Base-by-base conservation (phyloP, 2,888 invertebrate genomes). In the Drosophila tanythrix region DNA sequence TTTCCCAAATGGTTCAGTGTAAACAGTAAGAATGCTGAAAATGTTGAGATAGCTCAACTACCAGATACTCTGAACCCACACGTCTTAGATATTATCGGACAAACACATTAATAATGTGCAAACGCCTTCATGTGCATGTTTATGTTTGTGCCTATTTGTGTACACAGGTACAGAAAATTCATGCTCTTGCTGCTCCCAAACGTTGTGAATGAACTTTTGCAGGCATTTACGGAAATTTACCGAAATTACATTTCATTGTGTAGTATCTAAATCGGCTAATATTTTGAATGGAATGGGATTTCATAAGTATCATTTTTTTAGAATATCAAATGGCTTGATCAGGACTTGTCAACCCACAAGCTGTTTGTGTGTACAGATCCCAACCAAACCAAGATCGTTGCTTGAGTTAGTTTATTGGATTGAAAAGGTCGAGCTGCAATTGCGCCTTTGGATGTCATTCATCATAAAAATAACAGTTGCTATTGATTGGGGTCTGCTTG, bases 401-500 rank as follows among this genome's bases (percentile, higher is more conserved):
- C 21, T 33, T 27, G n/a, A 27, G 27, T 50, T 27, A 35, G 13
- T 31, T n/a, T 13, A 18, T 33, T n/a, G n/a, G 27, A 58, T 43
- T 25, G 43, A 55, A 55, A 21, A 31, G 31, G 38, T 60, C 15
- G 13, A 38, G 36, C 10, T 38, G 48, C 35, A 57, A 21, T 50
- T 40, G 48, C 25, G 35, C 38, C 31, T 40, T 31, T 15, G n/a
- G 33, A 15, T 35, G 46, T 31, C 69, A 60, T 70, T 50, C 53
- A 70, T 70, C 70, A 60, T 55, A 11, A 33, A 59, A 36, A 29
- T 58, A 38, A 25, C 70, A 70, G 70, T 58, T 67, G 70, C 27
- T 3, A 29, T 27, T 27, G 56, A 21, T 52, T 33, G 25, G 29
- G 29, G 13, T 25, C n/a, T 36, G 36, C 36, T 36, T 52, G 52